Evolutionary conservation across 2,797 vertebrate genomes (phyloP), one percentile per base, ranked within the genome.

Genomic region (Buphagus erythrorhynchus): DNA sequence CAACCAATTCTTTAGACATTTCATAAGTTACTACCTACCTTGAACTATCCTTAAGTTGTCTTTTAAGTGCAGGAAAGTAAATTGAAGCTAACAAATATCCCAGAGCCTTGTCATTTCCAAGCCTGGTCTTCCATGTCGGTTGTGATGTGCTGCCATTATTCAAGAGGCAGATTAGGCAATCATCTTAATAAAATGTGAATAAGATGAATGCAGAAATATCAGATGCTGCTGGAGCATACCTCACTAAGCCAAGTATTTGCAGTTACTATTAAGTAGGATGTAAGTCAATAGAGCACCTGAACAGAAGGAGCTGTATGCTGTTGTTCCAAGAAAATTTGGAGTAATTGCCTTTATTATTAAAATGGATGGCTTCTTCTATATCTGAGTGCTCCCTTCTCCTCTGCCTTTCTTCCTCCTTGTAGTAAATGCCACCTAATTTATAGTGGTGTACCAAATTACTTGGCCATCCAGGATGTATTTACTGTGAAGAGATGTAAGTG

Each of bases 281-380:
- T 76, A 85, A 87, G 78, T 91, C 87, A 91, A 22, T 7, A 22
- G 28, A 79, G 17, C 59, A 79, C 15, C 45, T 57, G 65, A 95
- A 74, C 61, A 92, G 93, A 91, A 86, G 67, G 81, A 79, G 55
- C 29, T 90, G 38, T 84, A 26, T 29, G 25, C 76, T 80, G 80
- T 63, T 91, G 59, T 57, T 73, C 68, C 74, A 52, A 45, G 61
- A 52, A 80, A 93, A 93, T 71, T 19, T 80, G 72, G 16, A 90
- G n/a, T 88, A 86, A 88, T 94, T 77, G 52, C 55, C 78, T 96
- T 88, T 88, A 55, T 88, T 91, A 96, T 88, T 79, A 86, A 90
- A 94, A 93, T 73, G 40, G 72, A 88, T 91, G 52, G 22, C 79
- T 73, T 3, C 52, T 90, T 95, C 61, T 87, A 5, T 54, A 77